Conservation (phyloP, 2,888 invertebrate genomes). For the Phalera bucephala region DNA sequence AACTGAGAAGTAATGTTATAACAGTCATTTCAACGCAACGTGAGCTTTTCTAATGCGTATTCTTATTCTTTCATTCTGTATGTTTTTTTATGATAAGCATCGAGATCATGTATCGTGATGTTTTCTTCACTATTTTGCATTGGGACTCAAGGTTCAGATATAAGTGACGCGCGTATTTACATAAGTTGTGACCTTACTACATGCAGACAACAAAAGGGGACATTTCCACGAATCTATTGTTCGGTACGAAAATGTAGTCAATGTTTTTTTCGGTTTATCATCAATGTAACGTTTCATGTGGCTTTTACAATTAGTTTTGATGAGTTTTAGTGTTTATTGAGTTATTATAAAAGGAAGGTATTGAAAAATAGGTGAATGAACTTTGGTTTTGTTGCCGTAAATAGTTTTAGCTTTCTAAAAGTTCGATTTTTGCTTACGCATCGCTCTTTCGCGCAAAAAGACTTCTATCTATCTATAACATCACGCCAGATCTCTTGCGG, state of each 20-base stretch:
- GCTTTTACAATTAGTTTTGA: not conserved
- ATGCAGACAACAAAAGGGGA: slow-evolving; percentile 53
- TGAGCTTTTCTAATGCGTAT: slow-evolving; percentile 52
- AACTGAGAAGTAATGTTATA: slow-evolving; percentile 29
- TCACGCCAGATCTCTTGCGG: too few species aligned
- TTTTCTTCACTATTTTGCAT: slow-evolving; percentile 8
- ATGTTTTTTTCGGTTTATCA: slow-evolving; percentile 31
- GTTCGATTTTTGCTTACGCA: slow-evolving; percentile 32
- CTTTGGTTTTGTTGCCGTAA: slow-evolving; percentile 26
- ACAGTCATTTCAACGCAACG: slow-evolving; percentile 55
- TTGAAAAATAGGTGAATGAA: slow-evolving; percentile 42
- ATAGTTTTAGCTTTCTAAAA: slow-evolving; percentile 34
- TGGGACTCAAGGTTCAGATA: slow-evolving; percentile 14
- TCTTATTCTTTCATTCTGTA: slow-evolving; percentile 16
- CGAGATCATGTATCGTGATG: slow-evolving; percentile 6
- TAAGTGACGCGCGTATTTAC: slow-evolving; percentile 35
- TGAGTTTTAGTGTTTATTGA: slow-evolving; percentile 1
- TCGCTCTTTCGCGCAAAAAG: slow-evolving; percentile 14
- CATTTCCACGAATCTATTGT: slow-evolving; percentile 38
- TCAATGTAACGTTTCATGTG: slow-evolving; percentile 3
- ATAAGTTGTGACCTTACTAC: slow-evolving; percentile 55
- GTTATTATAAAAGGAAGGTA: slow-evolving; percentile 5
- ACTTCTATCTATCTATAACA: too few species aligned
- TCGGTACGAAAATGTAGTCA: slow-evolving; percentile 27
- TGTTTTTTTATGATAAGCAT: slow-evolving; percentile 9